Base-by-base conservation (phyloP, 2,113 vertebrate species). In the Morone saxatilis region DNA sequence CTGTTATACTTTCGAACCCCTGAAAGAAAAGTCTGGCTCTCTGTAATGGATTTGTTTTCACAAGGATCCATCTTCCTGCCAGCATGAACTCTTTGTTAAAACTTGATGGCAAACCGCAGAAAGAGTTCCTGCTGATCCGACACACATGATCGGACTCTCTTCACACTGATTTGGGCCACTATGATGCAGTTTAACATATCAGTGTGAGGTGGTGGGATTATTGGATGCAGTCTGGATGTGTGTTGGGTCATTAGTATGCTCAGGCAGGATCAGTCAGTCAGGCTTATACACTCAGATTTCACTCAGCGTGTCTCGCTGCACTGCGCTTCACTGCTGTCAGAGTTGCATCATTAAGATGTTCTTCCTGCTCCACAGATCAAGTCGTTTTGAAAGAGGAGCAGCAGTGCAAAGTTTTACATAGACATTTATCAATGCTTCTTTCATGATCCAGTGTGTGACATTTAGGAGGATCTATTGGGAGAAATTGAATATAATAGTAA, bases 261-360 rank as follows among this genome's bases (percentile, higher is more conserved):
- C 79, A 45, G 41, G 11, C 43, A 61, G 50, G 71, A 83, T 82
- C 81, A 50, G 71, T 43, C 71, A 66, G 69, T 86, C 71, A 47
- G 48, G 66, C 76, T 86, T 84, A 40, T 59, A 54, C 19, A 17
- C 75, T 85, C 62, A 41, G 62, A 40, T 76, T 81, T 84, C 72
- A 82, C 72, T 89, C 69, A 19, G 1, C 4, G 1, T 1, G 2
- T 71, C 53, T 65, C 2, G 1, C 69, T 60, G 50, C 73, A 5
- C 31, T 17, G 68, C 11, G 36, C 66, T 14, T 45, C 56, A 40
- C 56, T 72, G 65, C 81, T 84, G 66, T 81, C 22, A 83, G 43
- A 48, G 74, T 63, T 80, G 71, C 80, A 81, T 86, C 85, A 82
- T 83, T 73, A 70, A 83, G 65, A 78, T 43, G 20, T 82, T 76